Conservation (phyloP, 2,797 vertebrate genomes). For the Paedocypris micromegethes region DNA sequence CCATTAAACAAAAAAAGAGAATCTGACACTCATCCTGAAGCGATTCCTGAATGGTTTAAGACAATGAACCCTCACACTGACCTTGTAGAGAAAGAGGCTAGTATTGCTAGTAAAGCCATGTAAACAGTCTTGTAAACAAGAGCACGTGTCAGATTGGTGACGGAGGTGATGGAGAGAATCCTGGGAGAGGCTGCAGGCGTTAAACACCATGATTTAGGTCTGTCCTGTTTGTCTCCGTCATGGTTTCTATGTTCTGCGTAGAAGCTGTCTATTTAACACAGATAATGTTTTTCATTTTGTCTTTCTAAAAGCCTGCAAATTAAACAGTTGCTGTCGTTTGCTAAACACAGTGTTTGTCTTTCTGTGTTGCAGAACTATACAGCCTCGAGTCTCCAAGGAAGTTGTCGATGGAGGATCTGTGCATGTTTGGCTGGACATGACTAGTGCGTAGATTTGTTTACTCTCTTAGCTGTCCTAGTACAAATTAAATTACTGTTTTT, state of each 20-base stretch:
- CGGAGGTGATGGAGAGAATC: slow-evolving; percentile 14
- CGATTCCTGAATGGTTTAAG: too few species aligned
- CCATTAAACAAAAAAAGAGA: too few species aligned
- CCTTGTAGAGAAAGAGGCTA: too few species aligned
- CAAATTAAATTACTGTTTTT: too few species aligned
- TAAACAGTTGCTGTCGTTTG: too few species aligned
- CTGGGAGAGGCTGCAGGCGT: slow-evolving; percentile 36
- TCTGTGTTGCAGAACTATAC: slow-evolving; percentile 56
- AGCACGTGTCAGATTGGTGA: slow-evolving; percentile 32
- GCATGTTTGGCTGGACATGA: slow-evolving; percentile 73
- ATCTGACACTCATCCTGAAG: too few species aligned
- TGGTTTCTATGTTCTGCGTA: slow-evolving; percentile 22
- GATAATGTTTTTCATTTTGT: background rate
- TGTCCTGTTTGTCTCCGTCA: slow-evolving; percentile 46
- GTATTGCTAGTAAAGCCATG: background rate
- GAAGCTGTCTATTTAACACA: background rate
- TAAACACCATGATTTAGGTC: slow-evolving; percentile 49
- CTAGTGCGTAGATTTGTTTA: slow-evolving; percentile 59
- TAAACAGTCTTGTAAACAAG: background rate
- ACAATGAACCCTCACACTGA: too few species aligned
- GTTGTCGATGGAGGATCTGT: slow-evolving; percentile 70
- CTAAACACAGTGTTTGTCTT: too few species aligned
- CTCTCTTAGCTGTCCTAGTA: background rate
- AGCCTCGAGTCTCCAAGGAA: slow-evolving; percentile 62
- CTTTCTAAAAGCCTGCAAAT: slow-evolving; percentile 18